Percentiles rank a stretch among this genome's conserved stretches.
Conservation (phyloP, 2,888 invertebrate species). For the Coremacera marginata region DNA sequence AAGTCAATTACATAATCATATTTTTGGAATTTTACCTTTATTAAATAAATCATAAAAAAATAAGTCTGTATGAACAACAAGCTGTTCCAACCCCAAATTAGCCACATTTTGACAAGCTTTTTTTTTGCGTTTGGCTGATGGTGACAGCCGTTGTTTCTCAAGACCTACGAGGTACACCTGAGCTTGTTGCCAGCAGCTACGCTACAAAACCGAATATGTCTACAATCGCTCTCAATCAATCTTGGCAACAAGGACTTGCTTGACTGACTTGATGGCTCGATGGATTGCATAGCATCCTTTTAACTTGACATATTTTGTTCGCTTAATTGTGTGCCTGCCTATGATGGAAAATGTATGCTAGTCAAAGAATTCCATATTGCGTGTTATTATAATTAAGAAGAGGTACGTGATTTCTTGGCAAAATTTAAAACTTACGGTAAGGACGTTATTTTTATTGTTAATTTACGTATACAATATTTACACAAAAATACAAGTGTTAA, state of each 20-base stretch:
- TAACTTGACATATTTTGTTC: slow-evolving; percentile 21
- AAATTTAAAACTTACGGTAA: not conserved
- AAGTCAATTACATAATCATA: slow-evolving; percentile 21
- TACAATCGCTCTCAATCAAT: slow-evolving; percentile 30
- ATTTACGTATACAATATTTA: not conserved
- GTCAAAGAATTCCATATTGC: not conserved
- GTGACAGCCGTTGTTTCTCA: not conserved
- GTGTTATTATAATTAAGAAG: slow-evolving; percentile 26
- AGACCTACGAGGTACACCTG: not conserved
- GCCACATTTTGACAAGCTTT: not conserved
- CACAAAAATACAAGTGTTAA: too few species aligned
- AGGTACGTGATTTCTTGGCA: slow-evolving; percentile 19
- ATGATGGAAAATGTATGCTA: slow-evolving; percentile 2
- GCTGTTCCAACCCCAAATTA: slow-evolving; percentile 13
- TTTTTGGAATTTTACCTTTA: not conserved
- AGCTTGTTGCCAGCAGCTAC: slow-evolving; percentile 17
- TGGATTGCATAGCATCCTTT: not conserved
- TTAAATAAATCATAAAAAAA: not conserved
- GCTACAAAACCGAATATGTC: slow-evolving; percentile 10
- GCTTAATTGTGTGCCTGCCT: slow-evolving; percentile 3
- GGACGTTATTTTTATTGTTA: too few species aligned
- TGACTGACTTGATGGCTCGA: not conserved
- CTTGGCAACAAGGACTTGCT: slow-evolving; percentile 15
- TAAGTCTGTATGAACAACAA: not conserved
- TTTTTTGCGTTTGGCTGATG: not conserved